Percentiles rank a stretch among this genome's conserved stretches.
phyloP scores from a whole-genome alignment of 2,888 invertebrate genomes.

The Meloe dianella region DNA sequence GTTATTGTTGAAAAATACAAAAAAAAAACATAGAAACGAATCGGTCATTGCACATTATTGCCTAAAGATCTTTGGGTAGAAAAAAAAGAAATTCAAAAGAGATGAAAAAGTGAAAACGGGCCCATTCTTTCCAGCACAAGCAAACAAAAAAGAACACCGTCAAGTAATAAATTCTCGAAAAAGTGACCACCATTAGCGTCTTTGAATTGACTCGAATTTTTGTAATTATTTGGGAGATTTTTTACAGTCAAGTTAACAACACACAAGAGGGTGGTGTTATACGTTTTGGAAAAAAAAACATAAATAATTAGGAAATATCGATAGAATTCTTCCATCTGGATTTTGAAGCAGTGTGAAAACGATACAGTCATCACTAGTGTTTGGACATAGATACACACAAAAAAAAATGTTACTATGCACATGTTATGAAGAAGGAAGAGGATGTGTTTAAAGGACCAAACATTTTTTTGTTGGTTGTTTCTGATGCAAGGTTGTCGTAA shows the following conservation, averaged over 20 bases:
- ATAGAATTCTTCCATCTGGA: constrained; percentile 2
- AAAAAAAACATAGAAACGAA: neutral
- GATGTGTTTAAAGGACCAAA: constrained; percentile 19
- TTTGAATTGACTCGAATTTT: neutral
- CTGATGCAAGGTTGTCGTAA: neutral
- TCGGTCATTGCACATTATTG: constrained; percentile 10
- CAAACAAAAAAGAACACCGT: no score
- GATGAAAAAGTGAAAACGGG: constrained; percentile 11
- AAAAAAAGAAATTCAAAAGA: neutral
- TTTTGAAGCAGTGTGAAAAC: constrained; percentile 33
- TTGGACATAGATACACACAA: neutral
- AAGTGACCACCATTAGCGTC: neutral
- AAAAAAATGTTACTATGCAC: constrained; percentile 14
- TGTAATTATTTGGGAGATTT: neutral
- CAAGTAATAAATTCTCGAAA: neutral
- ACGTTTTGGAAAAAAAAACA: constrained; percentile 1
- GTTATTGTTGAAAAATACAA: neutral
- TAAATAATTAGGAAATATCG: constrained; percentile 1
- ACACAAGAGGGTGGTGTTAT: constrained; percentile 10
- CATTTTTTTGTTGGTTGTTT: constrained; percentile 12
- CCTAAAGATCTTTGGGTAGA: neutral
- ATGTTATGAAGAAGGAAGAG: constrained; percentile 22
- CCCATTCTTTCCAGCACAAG: neutral
- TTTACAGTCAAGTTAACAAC: neutral
- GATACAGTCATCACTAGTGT: constrained; percentile 32